Percentiles rank a stretch among this genome's conserved stretches.
Evolutionary conservation across 2,888 invertebrate species (phyloP).

Genomic region (Drepana falcataria): DNA sequence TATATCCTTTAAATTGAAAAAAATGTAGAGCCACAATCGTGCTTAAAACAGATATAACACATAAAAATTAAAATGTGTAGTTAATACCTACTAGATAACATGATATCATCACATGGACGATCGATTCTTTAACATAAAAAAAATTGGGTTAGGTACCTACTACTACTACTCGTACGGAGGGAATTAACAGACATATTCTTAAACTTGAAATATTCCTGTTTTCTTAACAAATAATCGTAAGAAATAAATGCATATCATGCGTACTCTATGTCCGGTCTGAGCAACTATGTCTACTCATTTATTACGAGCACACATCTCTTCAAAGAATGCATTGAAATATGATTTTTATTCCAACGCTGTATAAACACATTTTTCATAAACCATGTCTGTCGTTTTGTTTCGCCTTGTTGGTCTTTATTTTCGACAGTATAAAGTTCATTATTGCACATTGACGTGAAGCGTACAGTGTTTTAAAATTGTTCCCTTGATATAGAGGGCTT

Average conservation of each 20-base stretch:
- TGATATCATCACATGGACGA: no score
- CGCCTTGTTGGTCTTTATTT: conserved; percentile 29
- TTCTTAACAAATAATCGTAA: no score
- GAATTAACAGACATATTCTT: no score
- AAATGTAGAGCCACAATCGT: background rate
- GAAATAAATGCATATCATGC: no score
- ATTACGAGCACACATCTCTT: conserved; percentile 39
- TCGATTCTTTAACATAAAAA: no score
- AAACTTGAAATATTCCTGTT: no score
- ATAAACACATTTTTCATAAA: conserved; percentile 46
- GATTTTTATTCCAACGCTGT: conserved; percentile 35
- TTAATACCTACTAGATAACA: no score
- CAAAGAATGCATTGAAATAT: conserved; percentile 31
- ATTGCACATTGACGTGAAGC: conserved; percentile 24
- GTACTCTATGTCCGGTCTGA: conserved; percentile 41
- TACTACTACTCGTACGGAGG: no score
- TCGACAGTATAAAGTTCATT: conserved; percentile 26
- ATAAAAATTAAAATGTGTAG: no score
- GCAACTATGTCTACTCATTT: conserved; percentile 48
- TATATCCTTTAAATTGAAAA: background rate
- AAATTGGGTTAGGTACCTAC: no score
- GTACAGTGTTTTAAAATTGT: conserved; percentile 47
- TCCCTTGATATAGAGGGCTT: conserved; percentile 58
- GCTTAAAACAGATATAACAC: background rate
- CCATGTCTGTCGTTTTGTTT: conserved; percentile 13